Evolutionary conservation across 2,797 vertebrate species (phyloP).

Genomic region (Diplodus puntazzo): DNA sequence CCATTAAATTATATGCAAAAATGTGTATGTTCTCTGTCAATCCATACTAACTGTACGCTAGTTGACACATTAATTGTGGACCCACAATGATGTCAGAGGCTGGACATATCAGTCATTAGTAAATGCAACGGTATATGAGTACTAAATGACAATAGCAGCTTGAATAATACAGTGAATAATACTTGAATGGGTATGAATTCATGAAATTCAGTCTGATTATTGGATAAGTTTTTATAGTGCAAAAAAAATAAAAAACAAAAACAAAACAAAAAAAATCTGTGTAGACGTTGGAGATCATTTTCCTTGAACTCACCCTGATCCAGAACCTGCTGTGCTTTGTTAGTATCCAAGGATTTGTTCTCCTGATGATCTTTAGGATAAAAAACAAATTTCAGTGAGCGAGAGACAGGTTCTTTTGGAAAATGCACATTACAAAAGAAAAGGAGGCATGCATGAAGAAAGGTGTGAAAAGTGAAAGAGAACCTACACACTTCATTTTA

Average conservation of each 20-base stretch:
- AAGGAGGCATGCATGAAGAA: not conserved
- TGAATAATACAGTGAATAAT: not conserved
- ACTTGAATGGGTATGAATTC: not conserved
- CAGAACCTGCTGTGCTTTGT: constrained; percentile 84
- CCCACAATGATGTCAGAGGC: not conserved
- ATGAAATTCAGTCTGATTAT: not conserved
- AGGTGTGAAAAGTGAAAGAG: not conserved
- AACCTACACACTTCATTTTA: not conserved
- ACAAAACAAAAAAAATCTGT: no score
- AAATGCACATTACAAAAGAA: not conserved
- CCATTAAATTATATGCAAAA: not conserved
- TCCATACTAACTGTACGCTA: not conserved
- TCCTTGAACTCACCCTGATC: constrained; percentile 88
- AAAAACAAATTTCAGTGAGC: constrained; percentile 1
- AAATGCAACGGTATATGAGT: not conserved
- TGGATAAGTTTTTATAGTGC: no score
- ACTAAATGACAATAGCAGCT: not conserved
- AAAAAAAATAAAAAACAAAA: no score
- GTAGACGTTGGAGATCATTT: not conserved
- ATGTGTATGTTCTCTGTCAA: not conserved
- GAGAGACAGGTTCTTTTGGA: not conserved
- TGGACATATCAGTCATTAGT: not conserved
- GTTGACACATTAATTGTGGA: not conserved
- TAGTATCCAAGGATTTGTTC: constrained; percentile 76
- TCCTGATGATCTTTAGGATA: constrained; percentile 75